Evolutionary conservation across 1,140 invertebrate species (phyloP).

Genomic region (Phthorimaea operculella): DNA sequence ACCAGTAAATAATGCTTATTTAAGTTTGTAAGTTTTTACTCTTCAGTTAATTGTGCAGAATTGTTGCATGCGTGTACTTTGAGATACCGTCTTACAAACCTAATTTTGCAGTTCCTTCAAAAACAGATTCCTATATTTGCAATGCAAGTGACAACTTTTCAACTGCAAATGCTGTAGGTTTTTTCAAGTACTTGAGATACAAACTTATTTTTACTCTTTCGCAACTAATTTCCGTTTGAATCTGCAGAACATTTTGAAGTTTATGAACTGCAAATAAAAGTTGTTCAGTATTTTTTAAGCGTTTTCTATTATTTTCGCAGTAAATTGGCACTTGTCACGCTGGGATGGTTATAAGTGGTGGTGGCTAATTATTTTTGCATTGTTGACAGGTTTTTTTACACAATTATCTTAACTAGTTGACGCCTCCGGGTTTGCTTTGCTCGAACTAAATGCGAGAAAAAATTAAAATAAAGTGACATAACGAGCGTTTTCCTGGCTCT

Average conservation of each 20-base stretch:
- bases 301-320: not conserved
- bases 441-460: too few relatives aligned
- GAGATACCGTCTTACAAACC: conserved; percentile 24
- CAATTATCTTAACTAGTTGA: too few relatives aligned
- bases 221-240: not conserved
- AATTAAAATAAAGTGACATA: too few relatives aligned
- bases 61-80: conserved; percentile 48
- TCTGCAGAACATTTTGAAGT: not conserved
- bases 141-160: not conserved
- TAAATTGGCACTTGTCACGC: conserved; percentile 3
- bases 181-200: not conserved
- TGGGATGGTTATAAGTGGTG: not conserved
- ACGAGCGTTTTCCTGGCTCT: too few relatives aligned
- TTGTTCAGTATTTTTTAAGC: not conserved
- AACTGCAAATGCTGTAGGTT: not conserved
- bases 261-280: not conserved
- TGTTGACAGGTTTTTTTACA: not conserved
- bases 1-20: not conserved
- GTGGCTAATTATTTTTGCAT: not conserved
- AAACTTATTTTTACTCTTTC: not conserved
- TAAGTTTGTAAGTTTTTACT: conserved; percentile 40
- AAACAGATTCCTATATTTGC: not conserved
- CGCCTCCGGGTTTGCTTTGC: too few relatives aligned
- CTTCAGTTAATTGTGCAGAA: conserved; percentile 54
- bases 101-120: conserved; percentile 9